Conservation (phyloP, 2,888 invertebrate species). For the Drosophila nr. perissopoda region DNA sequence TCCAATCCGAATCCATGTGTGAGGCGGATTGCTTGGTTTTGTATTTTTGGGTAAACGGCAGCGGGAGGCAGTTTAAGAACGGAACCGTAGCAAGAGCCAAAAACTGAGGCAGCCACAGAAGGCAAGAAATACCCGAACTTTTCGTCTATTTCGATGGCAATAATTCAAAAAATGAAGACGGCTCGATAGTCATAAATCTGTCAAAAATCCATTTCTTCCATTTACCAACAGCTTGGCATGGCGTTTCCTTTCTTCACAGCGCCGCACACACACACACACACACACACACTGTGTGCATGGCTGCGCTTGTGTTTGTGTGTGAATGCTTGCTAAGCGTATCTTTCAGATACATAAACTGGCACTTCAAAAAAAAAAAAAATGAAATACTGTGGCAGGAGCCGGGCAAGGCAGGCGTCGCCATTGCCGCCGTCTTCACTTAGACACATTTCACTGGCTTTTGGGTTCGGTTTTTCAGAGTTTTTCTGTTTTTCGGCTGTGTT, state of each 20-base stretch:
- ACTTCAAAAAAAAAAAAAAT: constrained; percentile 66
- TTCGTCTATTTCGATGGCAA: constrained; percentile 85
- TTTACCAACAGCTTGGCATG: constrained; percentile 78
- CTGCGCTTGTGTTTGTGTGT: constrained; percentile 29
- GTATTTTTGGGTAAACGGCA: constrained; percentile 16
- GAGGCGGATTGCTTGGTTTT: constrained; percentile 20
- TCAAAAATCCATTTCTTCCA: constrained; percentile 85
- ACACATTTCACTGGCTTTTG: constrained; percentile 72
- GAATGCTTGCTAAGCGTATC: constrained; percentile 77
- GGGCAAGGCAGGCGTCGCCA: constrained; percentile 53
- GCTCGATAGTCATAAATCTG: constrained; percentile 85
- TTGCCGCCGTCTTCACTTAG: constrained; percentile 63
- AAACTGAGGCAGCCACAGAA: neutral
- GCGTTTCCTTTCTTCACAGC: constrained; percentile 72
- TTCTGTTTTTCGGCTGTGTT: constrained; percentile 30
- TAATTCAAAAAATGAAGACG: constrained; percentile 85
- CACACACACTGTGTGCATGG: constrained; percentile 12
- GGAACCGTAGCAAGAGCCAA: constrained; percentile 31
- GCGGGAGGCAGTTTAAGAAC: constrained; percentile 53
- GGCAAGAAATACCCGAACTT: constrained; percentile 66
- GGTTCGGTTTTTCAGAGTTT: constrained; percentile 35
- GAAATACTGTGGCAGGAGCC: constrained; percentile 66
- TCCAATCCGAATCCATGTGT: constrained; percentile 53
- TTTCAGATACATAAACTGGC: constrained; percentile 82
- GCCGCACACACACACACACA: constrained; percentile 6